Conservation (phyloP, 2,888 invertebrate species). For the Boloria selene region DNA sequence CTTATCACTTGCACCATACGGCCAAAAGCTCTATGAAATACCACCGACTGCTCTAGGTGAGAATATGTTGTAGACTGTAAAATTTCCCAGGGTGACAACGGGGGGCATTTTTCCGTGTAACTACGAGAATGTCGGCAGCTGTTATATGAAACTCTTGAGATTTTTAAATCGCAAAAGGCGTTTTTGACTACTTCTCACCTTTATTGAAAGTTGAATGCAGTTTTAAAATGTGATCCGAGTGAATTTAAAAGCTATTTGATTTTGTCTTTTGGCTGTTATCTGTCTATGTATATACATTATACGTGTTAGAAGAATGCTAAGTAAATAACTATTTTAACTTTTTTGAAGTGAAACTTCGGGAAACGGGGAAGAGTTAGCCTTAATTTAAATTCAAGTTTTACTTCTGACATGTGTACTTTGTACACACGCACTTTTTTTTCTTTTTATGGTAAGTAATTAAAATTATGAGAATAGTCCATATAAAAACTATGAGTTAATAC, state of each 20-base stretch:
- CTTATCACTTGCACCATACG: constrained; percentile 14
- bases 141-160: constrained; percentile 44
- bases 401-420: too few relatives aligned
- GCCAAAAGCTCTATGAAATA: constrained; percentile 46
- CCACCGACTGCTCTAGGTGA: constrained; percentile 44
- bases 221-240: constrained; percentile 19
- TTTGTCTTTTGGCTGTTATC: neutral
- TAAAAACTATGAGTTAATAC: too few relatives aligned
- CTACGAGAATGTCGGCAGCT: constrained; percentile 45
- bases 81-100: constrained; percentile 52
- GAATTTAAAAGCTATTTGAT: neutral
- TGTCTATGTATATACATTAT: too few relatives aligned
- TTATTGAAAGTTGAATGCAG: constrained; percentile 26
- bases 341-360: too few relatives aligned
- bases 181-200: constrained; percentile 38
- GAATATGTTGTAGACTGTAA: constrained; percentile 50
- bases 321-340: too few relatives aligned
- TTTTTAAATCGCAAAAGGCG: constrained; percentile 42
- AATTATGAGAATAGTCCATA: too few relatives aligned
- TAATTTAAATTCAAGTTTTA: too few relatives aligned
- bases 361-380: too few relatives aligned
- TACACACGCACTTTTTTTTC: too few relatives aligned
- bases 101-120: constrained; percentile 46
- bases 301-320: too few relatives aligned
- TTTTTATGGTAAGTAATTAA: too few relatives aligned